Percentiles rank a stretch among this genome's conserved stretches.
phyloP scores from a whole-genome alignment of 2,113 vertebrate genomes.

The Myrmecobius fasciatus region DNA sequence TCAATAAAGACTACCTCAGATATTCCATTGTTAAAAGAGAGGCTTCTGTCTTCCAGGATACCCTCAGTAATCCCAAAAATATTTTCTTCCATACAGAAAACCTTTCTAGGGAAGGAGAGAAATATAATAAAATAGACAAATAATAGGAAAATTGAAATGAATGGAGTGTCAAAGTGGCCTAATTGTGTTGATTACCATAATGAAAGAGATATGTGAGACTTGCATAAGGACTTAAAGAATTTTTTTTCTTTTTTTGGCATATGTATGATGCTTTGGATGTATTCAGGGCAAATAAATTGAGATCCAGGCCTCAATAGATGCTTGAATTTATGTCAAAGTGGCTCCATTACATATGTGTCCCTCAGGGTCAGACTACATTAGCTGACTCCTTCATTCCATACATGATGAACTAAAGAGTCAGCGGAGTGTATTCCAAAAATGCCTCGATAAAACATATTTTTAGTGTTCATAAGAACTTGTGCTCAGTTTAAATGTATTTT shows the following conservation, averaged over 20 bases:
- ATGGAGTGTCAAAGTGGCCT: constrained; percentile 61
- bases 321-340: constrained; percentile 83
- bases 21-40: background rate
- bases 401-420: constrained; percentile 77
- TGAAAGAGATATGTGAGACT: constrained; percentile 61
- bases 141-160: constrained; percentile 47
- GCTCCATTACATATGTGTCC: constrained; percentile 83
- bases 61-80: background rate
- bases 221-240: constrained; percentile 61
- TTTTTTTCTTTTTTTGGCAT: background rate
- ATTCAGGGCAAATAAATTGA: constrained; percentile 78
- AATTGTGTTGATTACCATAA: constrained; percentile 73
- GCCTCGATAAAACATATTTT: constrained; percentile 46
- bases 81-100: background rate
- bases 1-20: background rate
- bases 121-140: constrained; percentile 29
- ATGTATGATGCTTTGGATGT: background rate
- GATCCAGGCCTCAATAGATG: constrained; percentile 78
- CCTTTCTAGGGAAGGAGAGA: background rate
- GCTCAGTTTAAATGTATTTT: constrained; percentile 50
- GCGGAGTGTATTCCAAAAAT: constrained; percentile 74
- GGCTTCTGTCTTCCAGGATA: background rate
- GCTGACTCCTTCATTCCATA: constrained; percentile 79
- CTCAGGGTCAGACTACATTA: constrained; percentile 84
- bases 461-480: constrained; percentile 46